Conservation (phyloP, 2,888 invertebrate species). For the Orgyia antiqua region DNA sequence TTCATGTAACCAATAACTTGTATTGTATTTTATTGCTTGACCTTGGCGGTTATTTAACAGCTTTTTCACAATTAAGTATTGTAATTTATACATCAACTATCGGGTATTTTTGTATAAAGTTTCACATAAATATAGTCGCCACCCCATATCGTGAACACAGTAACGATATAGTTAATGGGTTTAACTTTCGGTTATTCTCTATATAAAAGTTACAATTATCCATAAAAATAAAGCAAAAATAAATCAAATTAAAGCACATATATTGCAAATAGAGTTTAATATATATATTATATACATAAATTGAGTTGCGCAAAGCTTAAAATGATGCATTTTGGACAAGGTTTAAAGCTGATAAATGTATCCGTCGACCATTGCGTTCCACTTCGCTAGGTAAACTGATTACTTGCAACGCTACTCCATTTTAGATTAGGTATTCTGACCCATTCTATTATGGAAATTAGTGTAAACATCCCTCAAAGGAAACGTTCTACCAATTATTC, state of each 20-base stretch:
- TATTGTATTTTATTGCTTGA: slow-evolving; percentile 7
- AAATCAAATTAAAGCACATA: no score
- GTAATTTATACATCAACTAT: no score
- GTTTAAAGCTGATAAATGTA: slow-evolving; percentile 3
- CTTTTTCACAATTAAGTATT: slow-evolving; percentile 3
- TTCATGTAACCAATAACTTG: slow-evolving; percentile 1
- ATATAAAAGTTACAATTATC: no score
- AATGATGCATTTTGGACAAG: no score
- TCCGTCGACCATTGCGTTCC: slow-evolving; percentile 16
- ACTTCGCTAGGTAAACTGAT: slow-evolving; percentile 25
- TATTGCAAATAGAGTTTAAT: not conserved
- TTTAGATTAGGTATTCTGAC: slow-evolving; percentile 5
- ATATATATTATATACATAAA: not conserved
- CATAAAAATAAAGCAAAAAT: no score
- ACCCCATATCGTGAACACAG: no score
- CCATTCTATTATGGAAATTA: slow-evolving; percentile 13
- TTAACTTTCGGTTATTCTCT: no score
- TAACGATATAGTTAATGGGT: no score
- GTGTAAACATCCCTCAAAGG: slow-evolving; percentile 26
- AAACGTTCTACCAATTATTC: slow-evolving; percentile 19
- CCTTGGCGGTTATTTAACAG: slow-evolving; percentile 4
- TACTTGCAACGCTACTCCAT: slow-evolving; percentile 27
- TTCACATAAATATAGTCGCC: no score
- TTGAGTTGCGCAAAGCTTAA: no score
- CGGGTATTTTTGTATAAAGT: no score